Evolutionary conservation across 2,888 invertebrate species (phyloP).

Genomic region (Oscheius sp.): DNA sequence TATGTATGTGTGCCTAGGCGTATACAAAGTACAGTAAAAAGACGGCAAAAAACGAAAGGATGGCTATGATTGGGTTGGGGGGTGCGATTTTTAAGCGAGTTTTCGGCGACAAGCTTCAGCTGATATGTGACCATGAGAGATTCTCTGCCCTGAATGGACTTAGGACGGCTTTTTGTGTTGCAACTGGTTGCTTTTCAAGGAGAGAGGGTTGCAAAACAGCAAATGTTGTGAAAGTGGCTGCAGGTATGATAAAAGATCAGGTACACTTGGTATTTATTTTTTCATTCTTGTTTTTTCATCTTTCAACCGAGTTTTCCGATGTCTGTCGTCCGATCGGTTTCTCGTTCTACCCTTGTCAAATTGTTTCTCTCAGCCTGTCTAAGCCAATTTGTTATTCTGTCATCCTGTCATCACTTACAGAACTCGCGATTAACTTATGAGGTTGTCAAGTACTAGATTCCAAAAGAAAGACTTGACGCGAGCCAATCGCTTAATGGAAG

Average conservation of each 20-base stretch:
- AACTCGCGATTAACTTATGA: too few species aligned
- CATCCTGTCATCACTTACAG: too few species aligned
- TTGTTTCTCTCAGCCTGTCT: too few species aligned
- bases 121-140: constrained; percentile 14
- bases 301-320: too few species aligned
- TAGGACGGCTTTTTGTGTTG: not conserved
- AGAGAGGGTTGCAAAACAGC: not conserved
- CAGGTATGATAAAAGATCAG: not conserved
- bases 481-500: too few species aligned
- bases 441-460: too few species aligned
- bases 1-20: not conserved
- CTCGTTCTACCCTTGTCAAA: too few species aligned
- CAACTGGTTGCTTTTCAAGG: not conserved
- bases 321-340: too few species aligned
- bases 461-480: too few species aligned
- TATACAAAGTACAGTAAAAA: not conserved
- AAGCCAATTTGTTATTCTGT: too few species aligned
- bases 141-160: constrained; percentile 1
- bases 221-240: not conserved
- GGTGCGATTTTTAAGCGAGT: constrained; percentile 30
- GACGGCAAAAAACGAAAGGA: constrained; percentile 14
- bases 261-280: too few species aligned
- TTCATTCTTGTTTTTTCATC: too few species aligned
- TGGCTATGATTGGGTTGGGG: not conserved
- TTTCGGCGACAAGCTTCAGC: constrained; percentile 25